Conservation (phyloP, 2,888 invertebrate species). For the Drosophila prostipennis region DNA sequence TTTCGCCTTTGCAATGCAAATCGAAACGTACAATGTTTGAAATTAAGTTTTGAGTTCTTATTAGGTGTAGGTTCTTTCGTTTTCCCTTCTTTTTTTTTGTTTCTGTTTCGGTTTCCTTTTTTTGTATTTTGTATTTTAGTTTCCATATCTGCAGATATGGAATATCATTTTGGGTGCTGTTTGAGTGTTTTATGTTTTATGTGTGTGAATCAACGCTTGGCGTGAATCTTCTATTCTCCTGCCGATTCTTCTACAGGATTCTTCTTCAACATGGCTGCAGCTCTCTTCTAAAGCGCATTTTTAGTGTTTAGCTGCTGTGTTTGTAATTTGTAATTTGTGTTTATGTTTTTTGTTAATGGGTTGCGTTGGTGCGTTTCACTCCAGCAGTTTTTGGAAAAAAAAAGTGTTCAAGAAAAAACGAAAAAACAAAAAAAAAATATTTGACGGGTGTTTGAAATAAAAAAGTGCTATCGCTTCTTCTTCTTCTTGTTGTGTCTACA, state of each 20-base stretch:
- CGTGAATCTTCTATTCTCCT: constrained; percentile 31
- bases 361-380: background rate
- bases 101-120: background rate
- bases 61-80: constrained; percentile 24
- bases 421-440: constrained; percentile 8
- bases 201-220: constrained; percentile 60
- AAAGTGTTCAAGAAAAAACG: constrained; percentile 9
- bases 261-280: constrained; percentile 35
- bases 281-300: constrained; percentile 9
- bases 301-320: constrained; percentile 3
- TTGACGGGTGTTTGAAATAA: constrained; percentile 17
- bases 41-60: constrained; percentile 16
- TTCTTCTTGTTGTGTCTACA: background rate
- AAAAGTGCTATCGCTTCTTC: constrained; percentile 12
- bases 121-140: constrained; percentile 9
- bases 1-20: constrained; percentile 30
- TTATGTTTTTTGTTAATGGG: background rate
- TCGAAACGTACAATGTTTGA: constrained; percentile 25
- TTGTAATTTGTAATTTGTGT: background rate
- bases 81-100: constrained; percentile 17
- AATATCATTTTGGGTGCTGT: constrained; percentile 44
- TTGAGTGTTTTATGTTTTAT: constrained; percentile 40
- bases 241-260: constrained; percentile 3
- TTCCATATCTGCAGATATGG: constrained; percentile 50
- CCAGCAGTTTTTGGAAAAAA: constrained; percentile 6